These are phyloP conservation scores for Motacilla alba DNA, from an alignment of 2,113 vertebrate species.

Conservation along the genomic window DNA sequence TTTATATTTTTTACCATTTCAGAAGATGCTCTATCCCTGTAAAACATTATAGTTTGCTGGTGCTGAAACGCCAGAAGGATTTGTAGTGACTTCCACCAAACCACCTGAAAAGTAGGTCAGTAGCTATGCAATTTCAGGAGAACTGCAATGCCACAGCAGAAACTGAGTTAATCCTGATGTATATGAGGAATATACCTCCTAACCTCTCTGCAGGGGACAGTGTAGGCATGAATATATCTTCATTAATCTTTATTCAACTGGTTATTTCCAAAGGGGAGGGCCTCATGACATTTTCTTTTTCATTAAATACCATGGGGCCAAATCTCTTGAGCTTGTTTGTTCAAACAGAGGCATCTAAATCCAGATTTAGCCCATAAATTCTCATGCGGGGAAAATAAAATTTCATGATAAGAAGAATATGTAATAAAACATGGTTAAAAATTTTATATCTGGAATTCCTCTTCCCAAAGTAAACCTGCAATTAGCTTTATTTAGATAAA, in stretches of 20 bases:
- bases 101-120: slow-evolving; percentile 59
- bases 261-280: not conserved
- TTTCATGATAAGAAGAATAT: not conserved
- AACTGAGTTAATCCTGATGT: slow-evolving; percentile 20
- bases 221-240: slow-evolving; percentile 17
- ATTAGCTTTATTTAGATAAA: not conserved
- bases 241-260: slow-evolving; percentile 15
- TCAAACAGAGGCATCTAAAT: not conserved
- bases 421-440: not conserved
- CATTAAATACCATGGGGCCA: not conserved
- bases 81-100: slow-evolving; percentile 28
- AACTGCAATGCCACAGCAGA: not conserved
- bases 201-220: not conserved
- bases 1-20: not conserved
- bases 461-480: not conserved
- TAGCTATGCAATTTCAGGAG: not conserved
- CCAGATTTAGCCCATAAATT: not conserved
- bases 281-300: not conserved
- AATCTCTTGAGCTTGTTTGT: not conserved
- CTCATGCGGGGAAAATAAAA: not conserved
- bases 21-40: not conserved
- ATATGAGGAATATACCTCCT: not conserved
- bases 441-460: not conserved
- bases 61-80: not conserved
- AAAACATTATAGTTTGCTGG: not conserved